Evolutionary conservation across 2,888 invertebrate species (phyloP).

Genomic region (Monochamus alternatus): DNA sequence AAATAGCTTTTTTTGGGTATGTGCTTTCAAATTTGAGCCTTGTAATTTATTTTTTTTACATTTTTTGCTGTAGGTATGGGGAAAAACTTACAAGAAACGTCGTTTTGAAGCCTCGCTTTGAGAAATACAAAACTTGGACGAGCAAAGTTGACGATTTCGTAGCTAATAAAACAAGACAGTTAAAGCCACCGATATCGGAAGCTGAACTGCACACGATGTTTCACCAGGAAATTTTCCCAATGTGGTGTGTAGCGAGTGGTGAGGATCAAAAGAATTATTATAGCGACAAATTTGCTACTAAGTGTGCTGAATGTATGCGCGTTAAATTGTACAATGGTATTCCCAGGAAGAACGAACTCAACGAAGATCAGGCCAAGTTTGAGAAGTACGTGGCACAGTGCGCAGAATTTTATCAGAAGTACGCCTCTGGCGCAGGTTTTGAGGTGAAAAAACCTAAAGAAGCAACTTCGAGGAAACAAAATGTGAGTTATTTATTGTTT

Average conservation of each 20-base stretch:
- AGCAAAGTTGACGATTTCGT: neutral
- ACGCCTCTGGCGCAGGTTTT: neutral
- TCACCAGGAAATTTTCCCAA: neutral
- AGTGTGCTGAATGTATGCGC: neutral
- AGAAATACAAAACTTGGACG: neutral
- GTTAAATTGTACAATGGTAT: neutral
- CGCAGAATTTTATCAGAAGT: neutral
- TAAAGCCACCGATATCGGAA: neutral
- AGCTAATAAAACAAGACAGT: neutral
- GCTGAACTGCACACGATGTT: neutral
- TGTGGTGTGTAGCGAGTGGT: neutral
- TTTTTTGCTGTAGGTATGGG: constrained; percentile 19
- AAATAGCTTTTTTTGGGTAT: constrained; percentile 19
- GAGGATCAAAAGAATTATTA: neutral
- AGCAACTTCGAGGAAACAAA: neutral
- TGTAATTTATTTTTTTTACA: neutral
- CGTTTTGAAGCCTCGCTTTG: neutral
- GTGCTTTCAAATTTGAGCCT: neutral
- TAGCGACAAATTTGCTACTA: neutral
- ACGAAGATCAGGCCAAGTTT: neutral
- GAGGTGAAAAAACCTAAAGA: neutral
- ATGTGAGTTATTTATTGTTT: neutral
- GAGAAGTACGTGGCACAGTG: neutral
- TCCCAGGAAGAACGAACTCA: neutral
- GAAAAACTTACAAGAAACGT: neutral